Evolutionary conservation across 2,113 vertebrate genomes (phyloP).

Genomic region (Tonatia bakeri): DNA sequence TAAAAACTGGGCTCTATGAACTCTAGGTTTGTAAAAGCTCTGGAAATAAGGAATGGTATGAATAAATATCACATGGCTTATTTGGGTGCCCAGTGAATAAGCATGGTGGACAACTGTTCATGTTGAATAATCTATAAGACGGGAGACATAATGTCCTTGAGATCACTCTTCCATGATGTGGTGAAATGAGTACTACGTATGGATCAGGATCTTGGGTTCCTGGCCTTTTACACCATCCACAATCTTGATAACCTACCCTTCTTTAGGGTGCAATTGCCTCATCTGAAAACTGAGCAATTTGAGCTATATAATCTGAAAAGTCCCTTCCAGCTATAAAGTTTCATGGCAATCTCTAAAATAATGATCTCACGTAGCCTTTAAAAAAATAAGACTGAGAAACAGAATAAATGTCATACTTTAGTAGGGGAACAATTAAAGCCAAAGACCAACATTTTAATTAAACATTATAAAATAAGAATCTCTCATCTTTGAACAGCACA

Average conservation of each 20-base stretch:
- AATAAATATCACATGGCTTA: not conserved
- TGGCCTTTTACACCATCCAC: not conserved
- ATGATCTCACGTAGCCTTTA: not conserved
- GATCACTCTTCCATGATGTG: not conserved
- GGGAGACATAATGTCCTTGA: not conserved
- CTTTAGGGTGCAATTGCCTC: not conserved
- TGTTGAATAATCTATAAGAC: not conserved
- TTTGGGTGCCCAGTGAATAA: not conserved
- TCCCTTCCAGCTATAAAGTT: not conserved
- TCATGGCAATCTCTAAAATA: not conserved
- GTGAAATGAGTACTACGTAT: not conserved
- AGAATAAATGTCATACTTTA: not conserved
- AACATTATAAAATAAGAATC: constrained; percentile 5
- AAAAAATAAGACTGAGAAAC: not conserved
- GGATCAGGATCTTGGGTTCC: not conserved
- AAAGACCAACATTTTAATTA: not conserved
- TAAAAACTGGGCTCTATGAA: not conserved
- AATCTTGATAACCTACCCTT: not conserved
- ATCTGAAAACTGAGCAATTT: not conserved
- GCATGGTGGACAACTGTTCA: not conserved
- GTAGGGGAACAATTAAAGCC: not conserved
- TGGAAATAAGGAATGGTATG: not conserved
- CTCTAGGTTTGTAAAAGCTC: not conserved
- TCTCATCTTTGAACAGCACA: not conserved
- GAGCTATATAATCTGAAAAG: not conserved